These are phyloP conservation scores for Trissolcus basalis DNA, from an alignment of 1,140 invertebrate species.

Conservation along the genomic window DNA sequence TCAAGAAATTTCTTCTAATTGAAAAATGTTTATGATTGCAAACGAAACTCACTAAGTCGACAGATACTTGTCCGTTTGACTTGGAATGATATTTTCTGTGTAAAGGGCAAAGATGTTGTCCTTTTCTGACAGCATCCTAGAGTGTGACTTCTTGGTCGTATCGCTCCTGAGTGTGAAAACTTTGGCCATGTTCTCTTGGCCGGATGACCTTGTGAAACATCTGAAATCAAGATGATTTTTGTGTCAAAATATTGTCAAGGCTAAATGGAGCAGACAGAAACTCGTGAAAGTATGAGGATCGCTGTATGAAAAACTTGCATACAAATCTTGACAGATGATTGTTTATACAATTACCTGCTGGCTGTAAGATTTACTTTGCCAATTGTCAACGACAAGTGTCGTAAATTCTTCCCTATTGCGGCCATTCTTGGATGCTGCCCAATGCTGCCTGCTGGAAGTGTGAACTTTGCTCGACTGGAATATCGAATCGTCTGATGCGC, in stretches of 20 bases:
- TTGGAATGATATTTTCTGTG: slow-evolving; percentile 53
- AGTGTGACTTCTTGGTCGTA: slow-evolving; percentile 49
- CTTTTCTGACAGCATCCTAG: slow-evolving; percentile 53
- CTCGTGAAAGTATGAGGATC: too few relatives aligned
- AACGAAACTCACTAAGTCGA: slow-evolving; percentile 46
- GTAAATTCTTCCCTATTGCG: slow-evolving; percentile 32
- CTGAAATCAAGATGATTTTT: slow-evolving; percentile 30
- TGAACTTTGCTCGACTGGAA: slow-evolving; percentile 42
- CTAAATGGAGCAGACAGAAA: not conserved
- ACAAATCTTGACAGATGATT: slow-evolving; percentile 1
- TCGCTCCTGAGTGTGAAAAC: slow-evolving; percentile 41
- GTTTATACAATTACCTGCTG: slow-evolving; percentile 19
- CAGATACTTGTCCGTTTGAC: slow-evolving; percentile 48
- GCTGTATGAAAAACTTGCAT: not conserved
- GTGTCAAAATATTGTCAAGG: not conserved
- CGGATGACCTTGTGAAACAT: slow-evolving; percentile 45
- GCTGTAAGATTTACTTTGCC: slow-evolving; percentile 35
- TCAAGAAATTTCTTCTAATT: too few relatives aligned
- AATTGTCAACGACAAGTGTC: slow-evolving; percentile 17
- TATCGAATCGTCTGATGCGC: slow-evolving; percentile 1
- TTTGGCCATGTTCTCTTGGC: slow-evolving; percentile 42
- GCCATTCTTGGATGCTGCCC: slow-evolving; percentile 45
- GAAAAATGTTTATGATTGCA: not conserved
- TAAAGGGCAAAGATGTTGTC: slow-evolving; percentile 52
- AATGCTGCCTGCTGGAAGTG: slow-evolving; percentile 21